A percentile compares a stretch with the other conserved stretches of the same genome.
Conservation (phyloP, 2,113 vertebrate species). For the Odontophorus gujanensis region DNA sequence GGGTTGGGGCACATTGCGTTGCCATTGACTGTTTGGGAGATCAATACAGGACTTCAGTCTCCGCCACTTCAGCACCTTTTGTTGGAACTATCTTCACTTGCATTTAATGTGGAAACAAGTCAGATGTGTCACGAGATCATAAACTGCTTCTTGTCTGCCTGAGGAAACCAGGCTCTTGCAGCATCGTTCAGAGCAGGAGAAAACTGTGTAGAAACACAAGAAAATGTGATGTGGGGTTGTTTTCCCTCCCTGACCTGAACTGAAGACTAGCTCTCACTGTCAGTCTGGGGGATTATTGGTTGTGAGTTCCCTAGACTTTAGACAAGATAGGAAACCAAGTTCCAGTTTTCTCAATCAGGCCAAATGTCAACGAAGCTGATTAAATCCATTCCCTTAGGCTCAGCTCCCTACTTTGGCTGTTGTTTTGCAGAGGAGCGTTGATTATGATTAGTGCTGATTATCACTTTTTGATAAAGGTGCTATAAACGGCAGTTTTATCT, state of each 20-base stretch:
- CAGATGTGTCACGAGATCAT: background rate
- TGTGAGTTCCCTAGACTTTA: background rate
- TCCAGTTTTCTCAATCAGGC: background rate
- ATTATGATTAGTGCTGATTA: background rate
- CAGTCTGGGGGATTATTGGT: background rate
- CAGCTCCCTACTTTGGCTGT: background rate
- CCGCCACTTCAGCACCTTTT: background rate
- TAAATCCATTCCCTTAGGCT: background rate
- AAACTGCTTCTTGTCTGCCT: background rate
- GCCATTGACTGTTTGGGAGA: background rate
- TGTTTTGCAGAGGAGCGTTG: background rate
- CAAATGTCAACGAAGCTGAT: background rate
- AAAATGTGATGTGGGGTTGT: background rate
- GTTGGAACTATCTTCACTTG: background rate
- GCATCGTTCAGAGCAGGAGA: background rate
- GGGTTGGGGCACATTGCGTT: background rate
- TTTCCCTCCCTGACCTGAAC: background rate
- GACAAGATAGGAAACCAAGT: background rate
- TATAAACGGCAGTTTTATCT: constrained; percentile 21
- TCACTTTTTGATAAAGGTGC: background rate
- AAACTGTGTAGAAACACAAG: background rate
- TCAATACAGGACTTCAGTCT: constrained; percentile 45
- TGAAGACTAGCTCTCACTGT: background rate
- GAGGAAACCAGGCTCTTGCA: background rate
- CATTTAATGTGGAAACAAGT: background rate